Conservation (phyloP, 2,888 invertebrate genomes). For the Xestia c-nigrum region DNA sequence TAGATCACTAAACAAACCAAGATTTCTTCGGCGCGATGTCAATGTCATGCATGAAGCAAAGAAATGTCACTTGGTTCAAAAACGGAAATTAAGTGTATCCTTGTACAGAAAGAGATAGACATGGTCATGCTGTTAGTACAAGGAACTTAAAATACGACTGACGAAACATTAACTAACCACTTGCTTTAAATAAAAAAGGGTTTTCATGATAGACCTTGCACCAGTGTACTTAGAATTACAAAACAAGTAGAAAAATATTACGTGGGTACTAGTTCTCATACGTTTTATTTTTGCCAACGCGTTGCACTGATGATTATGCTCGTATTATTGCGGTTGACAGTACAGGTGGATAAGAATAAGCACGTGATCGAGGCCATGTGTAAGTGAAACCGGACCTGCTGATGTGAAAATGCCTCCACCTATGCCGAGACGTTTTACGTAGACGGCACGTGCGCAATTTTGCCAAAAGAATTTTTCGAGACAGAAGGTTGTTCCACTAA, state of each 20-base stretch:
- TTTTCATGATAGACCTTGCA: slow-evolving; percentile 2
- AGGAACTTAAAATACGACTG: not conserved
- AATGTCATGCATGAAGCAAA: not conserved
- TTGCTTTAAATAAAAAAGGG: not conserved
- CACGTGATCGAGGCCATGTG: slow-evolving; percentile 63
- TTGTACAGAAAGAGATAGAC: not conserved
- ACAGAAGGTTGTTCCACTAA: not conserved
- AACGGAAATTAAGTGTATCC: not conserved
- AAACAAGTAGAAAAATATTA: slow-evolving; percentile 35
- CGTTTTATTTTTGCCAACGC: slow-evolving; percentile 16
- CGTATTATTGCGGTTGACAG: slow-evolving; percentile 40
- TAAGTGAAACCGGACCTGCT: slow-evolving; percentile 65
- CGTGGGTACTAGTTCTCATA: not conserved
- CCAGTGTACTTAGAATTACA: not conserved
- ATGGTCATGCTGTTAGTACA: not conserved
- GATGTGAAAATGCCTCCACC: slow-evolving; percentile 55
- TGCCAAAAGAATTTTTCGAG: slow-evolving; percentile 5
- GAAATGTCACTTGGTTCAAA: not conserved
- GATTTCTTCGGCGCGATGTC: not conserved
- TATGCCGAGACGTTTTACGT: slow-evolving; percentile 20
- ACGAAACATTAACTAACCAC: not conserved
- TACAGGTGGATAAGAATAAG: slow-evolving; percentile 40
- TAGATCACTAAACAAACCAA: not conserved
- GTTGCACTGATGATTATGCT: slow-evolving; percentile 36
- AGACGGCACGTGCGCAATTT: slow-evolving; percentile 22